Evolutionary conservation across 1,140 invertebrate species (phyloP).

Genomic region (Stegodyphus dumicola): DNA sequence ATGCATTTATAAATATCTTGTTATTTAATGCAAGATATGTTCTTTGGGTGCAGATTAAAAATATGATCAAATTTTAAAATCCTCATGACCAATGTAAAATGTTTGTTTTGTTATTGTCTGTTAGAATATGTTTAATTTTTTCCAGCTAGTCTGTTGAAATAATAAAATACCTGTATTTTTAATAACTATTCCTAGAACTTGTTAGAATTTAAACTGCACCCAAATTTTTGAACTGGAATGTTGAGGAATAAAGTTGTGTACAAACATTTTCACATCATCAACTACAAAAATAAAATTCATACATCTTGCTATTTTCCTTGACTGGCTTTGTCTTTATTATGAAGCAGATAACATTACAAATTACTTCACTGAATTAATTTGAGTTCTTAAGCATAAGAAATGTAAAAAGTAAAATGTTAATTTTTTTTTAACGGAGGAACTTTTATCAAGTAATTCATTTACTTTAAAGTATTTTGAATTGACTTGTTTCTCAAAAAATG

Average conservation of each 20-base stretch:
- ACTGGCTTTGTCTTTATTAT: not conserved
- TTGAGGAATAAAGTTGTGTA: not conserved
- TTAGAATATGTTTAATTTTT: not conserved
- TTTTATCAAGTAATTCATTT: too few relatives aligned
- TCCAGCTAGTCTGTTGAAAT: not conserved
- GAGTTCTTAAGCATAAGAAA: too few relatives aligned
- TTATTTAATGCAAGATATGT: not conserved
- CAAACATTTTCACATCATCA: constrained; percentile 8
- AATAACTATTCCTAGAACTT: not conserved
- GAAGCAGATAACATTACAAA: too few relatives aligned
- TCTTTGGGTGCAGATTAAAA: not conserved
- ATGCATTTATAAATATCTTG: not conserved
- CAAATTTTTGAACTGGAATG: constrained; percentile 2
- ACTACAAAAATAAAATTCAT: constrained; percentile 6
- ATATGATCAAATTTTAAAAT: not conserved
- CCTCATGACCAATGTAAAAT: not conserved
- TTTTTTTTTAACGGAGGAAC: too few relatives aligned
- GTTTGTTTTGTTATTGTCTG: not conserved
- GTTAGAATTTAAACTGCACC: not conserved
- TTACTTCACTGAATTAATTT: too few relatives aligned
- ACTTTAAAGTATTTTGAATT: too few relatives aligned
- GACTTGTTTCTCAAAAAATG: too few relatives aligned
- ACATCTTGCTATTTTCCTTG: constrained; percentile 3
- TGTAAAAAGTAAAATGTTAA: too few relatives aligned
- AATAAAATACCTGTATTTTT: constrained; percentile 2